These are phyloP conservation scores for Epizoanthus stellaris DNA, from an alignment of 92 coral and sea anemone genomes.

Conservation along the genomic window DNA sequence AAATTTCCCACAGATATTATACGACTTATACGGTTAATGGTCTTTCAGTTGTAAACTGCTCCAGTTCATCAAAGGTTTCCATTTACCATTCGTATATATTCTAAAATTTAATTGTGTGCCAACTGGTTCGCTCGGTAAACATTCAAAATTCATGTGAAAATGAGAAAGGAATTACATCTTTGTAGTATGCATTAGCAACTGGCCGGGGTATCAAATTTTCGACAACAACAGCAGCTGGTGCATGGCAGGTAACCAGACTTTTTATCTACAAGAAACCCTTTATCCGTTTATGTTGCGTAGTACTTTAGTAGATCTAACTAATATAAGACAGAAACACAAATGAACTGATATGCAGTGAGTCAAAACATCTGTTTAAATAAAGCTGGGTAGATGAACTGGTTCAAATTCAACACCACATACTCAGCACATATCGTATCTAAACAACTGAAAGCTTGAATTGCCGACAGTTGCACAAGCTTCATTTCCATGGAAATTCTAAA, in stretches of 20 bases:
- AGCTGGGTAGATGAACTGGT: background rate
- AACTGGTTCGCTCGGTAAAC: slow-evolving; percentile 9
- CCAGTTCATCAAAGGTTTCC: slow-evolving; percentile 1
- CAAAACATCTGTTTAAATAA: background rate
- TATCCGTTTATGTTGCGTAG: no score
- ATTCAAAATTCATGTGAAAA: slow-evolving; percentile 26
- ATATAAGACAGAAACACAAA: no score
- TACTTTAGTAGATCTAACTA: no score
- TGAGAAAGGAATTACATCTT: background rate
- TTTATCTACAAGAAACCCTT: no score
- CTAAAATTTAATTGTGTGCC: slow-evolving; percentile 3
- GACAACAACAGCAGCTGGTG: background rate
- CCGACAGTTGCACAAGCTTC: background rate
- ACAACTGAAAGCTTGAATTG: background rate
- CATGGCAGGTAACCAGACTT: no score
- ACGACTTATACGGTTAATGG: no score
- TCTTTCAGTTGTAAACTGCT: background rate
- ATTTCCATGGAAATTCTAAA: background rate
- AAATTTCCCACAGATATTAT: no score
- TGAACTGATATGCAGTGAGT: background rate
- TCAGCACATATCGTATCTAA: background rate
- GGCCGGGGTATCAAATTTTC: background rate
- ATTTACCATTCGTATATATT: background rate
- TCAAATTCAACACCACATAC: slow-evolving; percentile 1
- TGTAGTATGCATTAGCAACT: slow-evolving; percentile 19